Percentiles rank a stretch among this genome's conserved stretches.
Evolutionary conservation across 1,140 invertebrate genomes (phyloP).

Genomic region (Caenorhabditis tropicalis): DNA sequence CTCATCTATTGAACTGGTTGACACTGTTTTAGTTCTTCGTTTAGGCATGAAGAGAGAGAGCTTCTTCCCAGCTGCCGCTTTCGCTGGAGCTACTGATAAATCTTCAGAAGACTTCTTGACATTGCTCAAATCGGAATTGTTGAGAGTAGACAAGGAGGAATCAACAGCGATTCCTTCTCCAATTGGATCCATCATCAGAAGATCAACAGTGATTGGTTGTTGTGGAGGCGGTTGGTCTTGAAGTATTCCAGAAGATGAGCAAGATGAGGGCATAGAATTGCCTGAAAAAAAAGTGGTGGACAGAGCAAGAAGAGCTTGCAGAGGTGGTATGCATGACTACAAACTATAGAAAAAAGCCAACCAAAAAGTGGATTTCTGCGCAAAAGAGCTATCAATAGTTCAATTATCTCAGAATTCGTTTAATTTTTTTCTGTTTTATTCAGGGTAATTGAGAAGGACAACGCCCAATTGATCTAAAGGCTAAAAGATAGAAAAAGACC

Average conservation of each 20-base stretch:
- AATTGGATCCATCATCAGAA: conserved; percentile 30
- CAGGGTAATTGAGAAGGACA: neutral
- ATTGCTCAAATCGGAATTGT: neutral
- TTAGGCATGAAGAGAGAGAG: conserved; percentile 34
- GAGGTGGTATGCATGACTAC: too few species aligned
- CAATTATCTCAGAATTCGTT: neutral
- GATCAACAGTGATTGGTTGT: neutral
- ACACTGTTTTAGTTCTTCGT: conserved; percentile 34
- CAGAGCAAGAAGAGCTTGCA: neutral
- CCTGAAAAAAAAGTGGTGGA: neutral
- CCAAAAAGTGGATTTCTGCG: too few species aligned
- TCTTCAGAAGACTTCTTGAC: conserved; percentile 7
- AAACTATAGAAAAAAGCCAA: neutral
- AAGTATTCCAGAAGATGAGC: conserved; percentile 18
- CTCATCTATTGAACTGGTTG: conserved; percentile 27
- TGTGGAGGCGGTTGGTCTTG: conserved; percentile 1
- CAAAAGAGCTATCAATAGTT: neutral
- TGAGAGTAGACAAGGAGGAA: neutral
- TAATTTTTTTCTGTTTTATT: neutral
- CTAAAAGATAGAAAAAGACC: neutral
- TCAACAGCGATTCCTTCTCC: neutral
- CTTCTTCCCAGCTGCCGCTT: neutral
- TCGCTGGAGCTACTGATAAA: neutral
- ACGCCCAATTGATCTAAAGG: conserved; percentile 6
- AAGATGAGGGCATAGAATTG: conserved; percentile 29